These are phyloP conservation scores for Nycteola revayana DNA, from an alignment of 2,888 invertebrate genomes.

Conservation along the genomic window DNA sequence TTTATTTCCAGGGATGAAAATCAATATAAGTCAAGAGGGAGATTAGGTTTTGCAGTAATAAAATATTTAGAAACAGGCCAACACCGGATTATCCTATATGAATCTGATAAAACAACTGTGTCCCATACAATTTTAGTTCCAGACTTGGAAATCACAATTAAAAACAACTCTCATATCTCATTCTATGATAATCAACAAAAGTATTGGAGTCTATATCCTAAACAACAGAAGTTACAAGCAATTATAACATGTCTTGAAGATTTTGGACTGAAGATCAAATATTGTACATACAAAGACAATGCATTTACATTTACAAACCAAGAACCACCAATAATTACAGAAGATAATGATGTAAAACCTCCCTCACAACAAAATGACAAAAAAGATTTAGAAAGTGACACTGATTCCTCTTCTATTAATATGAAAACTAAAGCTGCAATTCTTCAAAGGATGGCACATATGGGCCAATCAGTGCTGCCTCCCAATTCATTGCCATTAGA, in stretches of 20 bases:
- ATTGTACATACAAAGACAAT: constrained; percentile 19
- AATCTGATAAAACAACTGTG: constrained; percentile 60
- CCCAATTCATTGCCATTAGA: constrained; percentile 31
- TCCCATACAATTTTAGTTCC: constrained; percentile 50
- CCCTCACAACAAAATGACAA: constrained; percentile 8
- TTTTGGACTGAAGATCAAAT: constrained; percentile 43
- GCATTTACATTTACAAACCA: constrained; percentile 18
- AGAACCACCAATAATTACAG: constrained; percentile 29
- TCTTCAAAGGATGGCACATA: constrained; percentile 66
- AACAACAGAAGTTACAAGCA: constrained; percentile 47
- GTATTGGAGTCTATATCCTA: constrained; percentile 64
- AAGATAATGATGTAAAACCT: constrained; percentile 8
- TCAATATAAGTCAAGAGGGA: constrained; percentile 56
- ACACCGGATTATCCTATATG: constrained; percentile 62
- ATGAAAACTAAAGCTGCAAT: constrained; percentile 64
- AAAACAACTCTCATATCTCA: constrained; percentile 53
- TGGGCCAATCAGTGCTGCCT: constrained; percentile 72
- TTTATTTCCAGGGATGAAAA: constrained; percentile 47
- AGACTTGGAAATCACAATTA: constrained; percentile 50
- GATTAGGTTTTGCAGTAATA: constrained; percentile 66
- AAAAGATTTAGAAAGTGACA: constrained; percentile 56
- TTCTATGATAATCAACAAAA: constrained; percentile 60
- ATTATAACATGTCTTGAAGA: constrained; percentile 44
- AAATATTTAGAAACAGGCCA: constrained; percentile 45
- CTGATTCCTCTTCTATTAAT: constrained; percentile 57